Conservation (phyloP, 2,888 invertebrate species). For the Leptarthrus brevirostris region DNA sequence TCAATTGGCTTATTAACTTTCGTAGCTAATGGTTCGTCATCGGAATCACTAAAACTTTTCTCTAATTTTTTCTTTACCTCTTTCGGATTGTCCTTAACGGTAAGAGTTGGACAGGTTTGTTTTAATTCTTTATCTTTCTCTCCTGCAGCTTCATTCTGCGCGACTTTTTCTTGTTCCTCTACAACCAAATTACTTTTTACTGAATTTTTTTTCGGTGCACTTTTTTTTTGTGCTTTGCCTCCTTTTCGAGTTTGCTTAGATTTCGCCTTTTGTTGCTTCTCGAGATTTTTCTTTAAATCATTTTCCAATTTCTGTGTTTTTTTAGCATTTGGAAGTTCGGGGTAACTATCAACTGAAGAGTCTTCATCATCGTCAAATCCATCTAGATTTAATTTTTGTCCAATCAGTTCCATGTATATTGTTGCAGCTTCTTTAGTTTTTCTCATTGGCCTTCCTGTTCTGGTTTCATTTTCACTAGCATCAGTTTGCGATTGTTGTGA, state of each 20-base stretch:
- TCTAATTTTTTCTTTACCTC: conserved; percentile 59
- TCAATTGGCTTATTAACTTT: conserved; percentile 65
- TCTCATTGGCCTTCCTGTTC: conserved; percentile 70
- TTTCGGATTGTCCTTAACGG: neutral
- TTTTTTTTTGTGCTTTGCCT: conserved; percentile 1
- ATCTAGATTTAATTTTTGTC: conserved; percentile 75
- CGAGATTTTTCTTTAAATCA: conserved; percentile 69
- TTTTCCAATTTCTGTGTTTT: conserved; percentile 72
- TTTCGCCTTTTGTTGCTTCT: conserved; percentile 54
- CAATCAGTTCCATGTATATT: conserved; percentile 79
- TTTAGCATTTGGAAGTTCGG: conserved; percentile 75
- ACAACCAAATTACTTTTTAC: conserved; percentile 55
- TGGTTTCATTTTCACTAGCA: conserved; percentile 55
- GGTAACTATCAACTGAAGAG: conserved; percentile 74
- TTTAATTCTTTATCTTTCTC: neutral
- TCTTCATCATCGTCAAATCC: conserved; percentile 74
- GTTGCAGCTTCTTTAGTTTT: conserved; percentile 82
- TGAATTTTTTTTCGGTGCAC: neutral
- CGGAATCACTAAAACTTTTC: conserved; percentile 73
- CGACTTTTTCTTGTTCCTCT: conserved; percentile 57
- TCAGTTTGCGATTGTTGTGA: conserved; percentile 55
- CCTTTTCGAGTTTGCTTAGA: conserved; percentile 31
- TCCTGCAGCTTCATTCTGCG: neutral
- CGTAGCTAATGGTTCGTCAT: conserved; percentile 74
- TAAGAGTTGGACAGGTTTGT: conserved; percentile 1